Evolutionary conservation across 2,888 invertebrate genomes (phyloP).

Genomic region (Idaea dimidiata): DNA sequence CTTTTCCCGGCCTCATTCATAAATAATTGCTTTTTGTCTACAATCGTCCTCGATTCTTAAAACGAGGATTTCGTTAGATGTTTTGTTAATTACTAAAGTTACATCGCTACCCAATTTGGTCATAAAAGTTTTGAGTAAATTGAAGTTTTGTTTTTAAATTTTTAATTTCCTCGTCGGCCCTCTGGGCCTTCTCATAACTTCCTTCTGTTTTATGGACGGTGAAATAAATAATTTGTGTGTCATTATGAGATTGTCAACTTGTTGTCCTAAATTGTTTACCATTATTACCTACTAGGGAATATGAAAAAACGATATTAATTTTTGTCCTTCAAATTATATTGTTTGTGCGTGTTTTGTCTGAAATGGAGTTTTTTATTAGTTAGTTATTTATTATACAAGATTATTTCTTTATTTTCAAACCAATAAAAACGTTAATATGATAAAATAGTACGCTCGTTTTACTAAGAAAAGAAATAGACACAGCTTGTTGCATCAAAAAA

Average conservation of each 20-base stretch:
- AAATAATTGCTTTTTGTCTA: neutral
- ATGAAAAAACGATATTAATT: slow-evolving; percentile 1
- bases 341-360: neutral
- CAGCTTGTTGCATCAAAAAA: slow-evolving; percentile 11
- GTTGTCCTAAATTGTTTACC: slow-evolving; percentile 16
- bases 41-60: neutral
- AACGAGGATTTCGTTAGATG: slow-evolving; percentile 13
- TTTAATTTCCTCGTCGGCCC: slow-evolving; percentile 15
- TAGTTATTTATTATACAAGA: neutral
- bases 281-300: slow-evolving; percentile 7
- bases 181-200: slow-evolving; percentile 18
- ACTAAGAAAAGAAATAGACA: neutral
- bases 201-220: slow-evolving; percentile 10
- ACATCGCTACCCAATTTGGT: slow-evolving; percentile 19
- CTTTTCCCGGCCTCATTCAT: neutral
- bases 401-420: neutral
- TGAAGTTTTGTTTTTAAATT: slow-evolving; percentile 20
- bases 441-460: neutral
- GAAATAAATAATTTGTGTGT: slow-evolving; percentile 14
- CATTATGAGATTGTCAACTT: slow-evolving; percentile 8
- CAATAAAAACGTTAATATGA: neutral
- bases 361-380: neutral
- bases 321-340: neutral
- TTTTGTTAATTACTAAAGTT: slow-evolving; percentile 25
- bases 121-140: slow-evolving; percentile 15